Evolutionary conservation across 2,888 invertebrate genomes (phyloP).

Genomic region (Acleris sparsana): DNA sequence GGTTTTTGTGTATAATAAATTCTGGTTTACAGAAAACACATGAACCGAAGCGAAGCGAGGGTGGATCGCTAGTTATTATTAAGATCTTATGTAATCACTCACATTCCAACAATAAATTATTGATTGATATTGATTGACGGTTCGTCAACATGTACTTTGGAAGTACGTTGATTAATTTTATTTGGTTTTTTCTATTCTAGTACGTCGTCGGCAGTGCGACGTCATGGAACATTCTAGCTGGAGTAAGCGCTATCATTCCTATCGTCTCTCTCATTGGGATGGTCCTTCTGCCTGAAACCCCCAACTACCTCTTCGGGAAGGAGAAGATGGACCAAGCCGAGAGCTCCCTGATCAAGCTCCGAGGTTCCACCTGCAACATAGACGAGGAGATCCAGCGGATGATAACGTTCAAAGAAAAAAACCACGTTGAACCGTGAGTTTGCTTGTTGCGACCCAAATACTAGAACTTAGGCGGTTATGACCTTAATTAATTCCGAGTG

Average conservation of each 20-base stretch:
- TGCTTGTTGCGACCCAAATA: not conserved
- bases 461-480: no score
- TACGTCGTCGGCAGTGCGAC: constrained; percentile 85
- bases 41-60: no score
- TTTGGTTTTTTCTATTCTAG: constrained; percentile 60
- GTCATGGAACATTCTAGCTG: constrained; percentile 86
- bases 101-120: no score
- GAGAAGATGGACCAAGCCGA: constrained; percentile 84
- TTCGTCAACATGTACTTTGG: no score
- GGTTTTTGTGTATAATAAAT: no score
- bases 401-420: constrained; percentile 84
- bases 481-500: no score
- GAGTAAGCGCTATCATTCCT: constrained; percentile 85
- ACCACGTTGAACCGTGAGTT: constrained; percentile 83
- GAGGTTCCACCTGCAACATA: constrained; percentile 85
- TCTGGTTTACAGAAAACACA: no score
- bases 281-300: constrained; percentile 88
- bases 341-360: constrained; percentile 81
- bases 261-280: constrained; percentile 84
- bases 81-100: no score
- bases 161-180: not conserved
- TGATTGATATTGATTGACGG: no score
- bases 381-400: constrained; percentile 85
- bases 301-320: constrained; percentile 86
- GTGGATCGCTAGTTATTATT: no score